A percentile compares a stretch with the other conserved stretches of the same genome.
Evolutionary conservation across 64 coral and sea anemone species (phyloP).

Genomic region (Pachyseris speciosa): DNA sequence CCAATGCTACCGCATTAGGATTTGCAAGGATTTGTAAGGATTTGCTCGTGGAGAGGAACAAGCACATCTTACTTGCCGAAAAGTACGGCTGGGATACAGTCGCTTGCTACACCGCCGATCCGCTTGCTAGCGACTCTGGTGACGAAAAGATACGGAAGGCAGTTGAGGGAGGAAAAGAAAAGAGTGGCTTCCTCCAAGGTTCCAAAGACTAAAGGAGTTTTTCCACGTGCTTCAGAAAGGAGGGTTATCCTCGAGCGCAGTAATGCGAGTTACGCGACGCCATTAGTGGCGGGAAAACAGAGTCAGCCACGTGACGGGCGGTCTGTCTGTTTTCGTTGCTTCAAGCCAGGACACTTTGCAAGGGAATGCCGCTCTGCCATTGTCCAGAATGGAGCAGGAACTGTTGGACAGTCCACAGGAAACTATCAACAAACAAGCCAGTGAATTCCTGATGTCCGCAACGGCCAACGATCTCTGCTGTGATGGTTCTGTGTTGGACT

Average conservation of each 20-base stretch:
- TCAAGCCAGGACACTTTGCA: background rate
- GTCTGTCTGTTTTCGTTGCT: constrained; percentile 25
- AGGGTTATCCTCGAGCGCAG: constrained; percentile 18
- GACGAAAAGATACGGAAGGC: background rate
- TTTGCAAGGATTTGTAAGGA: background rate
- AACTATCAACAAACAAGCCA: background rate
- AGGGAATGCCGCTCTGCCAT: background rate
- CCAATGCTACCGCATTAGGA: background rate
- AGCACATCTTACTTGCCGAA: background rate
- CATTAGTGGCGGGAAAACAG: constrained; percentile 19
- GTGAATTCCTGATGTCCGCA: background rate
- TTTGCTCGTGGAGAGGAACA: background rate
- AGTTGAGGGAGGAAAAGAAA: background rate
- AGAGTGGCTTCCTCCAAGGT: background rate
- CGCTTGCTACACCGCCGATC: background rate
- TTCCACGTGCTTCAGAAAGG: background rate
- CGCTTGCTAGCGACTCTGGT: background rate
- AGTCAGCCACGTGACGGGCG: background rate
- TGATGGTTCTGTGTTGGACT: background rate
- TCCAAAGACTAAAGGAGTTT: background rate
- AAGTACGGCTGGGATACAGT: background rate
- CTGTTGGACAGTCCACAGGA: background rate
- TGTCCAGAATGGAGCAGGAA: background rate
- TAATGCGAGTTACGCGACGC: background rate
- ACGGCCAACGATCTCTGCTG: background rate